Percentiles rank a stretch among this genome's conserved stretches.
Conservation (phyloP, 2,888 invertebrate genomes). For the Acrobasis consociella region DNA sequence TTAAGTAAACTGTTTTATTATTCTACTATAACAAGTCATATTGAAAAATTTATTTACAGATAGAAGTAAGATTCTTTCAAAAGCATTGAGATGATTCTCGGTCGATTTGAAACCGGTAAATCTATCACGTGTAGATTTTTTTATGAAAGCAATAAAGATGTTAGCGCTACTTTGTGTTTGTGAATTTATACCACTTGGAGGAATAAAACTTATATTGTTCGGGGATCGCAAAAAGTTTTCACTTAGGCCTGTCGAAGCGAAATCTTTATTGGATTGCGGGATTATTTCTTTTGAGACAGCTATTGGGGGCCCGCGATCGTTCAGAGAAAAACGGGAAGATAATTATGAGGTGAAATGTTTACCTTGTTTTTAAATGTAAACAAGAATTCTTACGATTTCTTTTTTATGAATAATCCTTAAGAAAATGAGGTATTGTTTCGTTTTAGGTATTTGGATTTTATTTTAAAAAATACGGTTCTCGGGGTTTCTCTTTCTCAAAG, state of each 20-base stretch:
- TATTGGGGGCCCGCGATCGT: slow-evolving; percentile 46
- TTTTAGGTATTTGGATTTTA: too few species aligned
- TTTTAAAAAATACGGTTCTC: too few species aligned
- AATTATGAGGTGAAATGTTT: slow-evolving; percentile 37
- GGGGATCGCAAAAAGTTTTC: slow-evolving; percentile 77
- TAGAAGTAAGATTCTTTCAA: too few species aligned
- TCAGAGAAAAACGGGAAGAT: slow-evolving; percentile 54
- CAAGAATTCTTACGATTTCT: neutral
- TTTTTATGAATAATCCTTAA: neutral
- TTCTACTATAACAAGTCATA: too few species aligned
- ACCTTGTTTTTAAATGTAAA: slow-evolving; percentile 6
- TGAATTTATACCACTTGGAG: slow-evolving; percentile 79
- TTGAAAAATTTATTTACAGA: too few species aligned
- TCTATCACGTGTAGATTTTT: slow-evolving; percentile 5
- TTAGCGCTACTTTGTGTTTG: slow-evolving; percentile 81
- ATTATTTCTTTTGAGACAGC: slow-evolving; percentile 69
- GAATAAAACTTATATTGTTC: slow-evolving; percentile 81
- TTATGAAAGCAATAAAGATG: slow-evolving; percentile 59
- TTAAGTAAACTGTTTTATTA: too few species aligned
- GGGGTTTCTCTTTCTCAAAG: too few species aligned
- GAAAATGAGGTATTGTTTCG: too few species aligned
- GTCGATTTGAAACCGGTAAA: slow-evolving; percentile 1
- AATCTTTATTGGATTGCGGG: slow-evolving; percentile 76
- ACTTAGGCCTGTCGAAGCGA: slow-evolving; percentile 75
- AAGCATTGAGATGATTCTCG: neutral